Conservation (phyloP, 2,113 vertebrate genomes). For the Hippocampus guttulatus region DNA sequence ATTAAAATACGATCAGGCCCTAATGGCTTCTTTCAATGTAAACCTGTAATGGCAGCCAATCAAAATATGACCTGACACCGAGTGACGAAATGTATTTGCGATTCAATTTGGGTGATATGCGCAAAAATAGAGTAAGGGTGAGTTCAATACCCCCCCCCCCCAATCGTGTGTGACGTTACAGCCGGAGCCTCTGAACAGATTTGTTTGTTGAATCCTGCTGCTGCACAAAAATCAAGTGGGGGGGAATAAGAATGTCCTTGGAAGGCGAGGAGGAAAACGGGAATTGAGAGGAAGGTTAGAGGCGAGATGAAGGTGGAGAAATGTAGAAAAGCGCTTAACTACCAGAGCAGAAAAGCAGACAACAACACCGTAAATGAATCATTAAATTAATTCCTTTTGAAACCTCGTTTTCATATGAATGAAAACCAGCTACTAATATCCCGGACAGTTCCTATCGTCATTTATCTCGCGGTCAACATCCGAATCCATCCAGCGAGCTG, state of each 20-base stretch:
- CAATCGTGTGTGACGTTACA: background rate
- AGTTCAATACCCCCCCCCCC: background rate
- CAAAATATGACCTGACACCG: slow-evolving; percentile 3
- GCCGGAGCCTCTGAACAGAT: background rate
- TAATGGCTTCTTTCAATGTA: slow-evolving; percentile 33
- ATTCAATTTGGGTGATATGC: background rate
- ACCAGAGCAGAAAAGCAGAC: slow-evolving; percentile 1
- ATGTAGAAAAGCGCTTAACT: background rate
- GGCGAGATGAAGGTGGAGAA: background rate
- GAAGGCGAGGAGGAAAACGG: background rate
- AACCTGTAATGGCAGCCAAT: slow-evolving; percentile 9
- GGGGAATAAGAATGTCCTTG: background rate
- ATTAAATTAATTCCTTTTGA: background rate
- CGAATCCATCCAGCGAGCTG: background rate
- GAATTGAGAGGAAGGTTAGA: background rate
- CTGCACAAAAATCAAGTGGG: background rate
- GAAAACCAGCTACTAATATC: background rate
- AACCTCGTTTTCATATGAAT: background rate
- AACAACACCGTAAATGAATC: slow-evolving; percentile 7
- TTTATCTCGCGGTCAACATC: background rate
- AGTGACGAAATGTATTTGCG: background rate
- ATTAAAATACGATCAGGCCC: slow-evolving; percentile 56
- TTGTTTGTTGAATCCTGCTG: background rate
- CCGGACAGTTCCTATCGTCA: background rate
- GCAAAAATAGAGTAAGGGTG: too few relatives aligned